phyloP scores from a whole-genome alignment of 2,797 vertebrate species.

The Pseudochaenichthys georgianus region DNA sequence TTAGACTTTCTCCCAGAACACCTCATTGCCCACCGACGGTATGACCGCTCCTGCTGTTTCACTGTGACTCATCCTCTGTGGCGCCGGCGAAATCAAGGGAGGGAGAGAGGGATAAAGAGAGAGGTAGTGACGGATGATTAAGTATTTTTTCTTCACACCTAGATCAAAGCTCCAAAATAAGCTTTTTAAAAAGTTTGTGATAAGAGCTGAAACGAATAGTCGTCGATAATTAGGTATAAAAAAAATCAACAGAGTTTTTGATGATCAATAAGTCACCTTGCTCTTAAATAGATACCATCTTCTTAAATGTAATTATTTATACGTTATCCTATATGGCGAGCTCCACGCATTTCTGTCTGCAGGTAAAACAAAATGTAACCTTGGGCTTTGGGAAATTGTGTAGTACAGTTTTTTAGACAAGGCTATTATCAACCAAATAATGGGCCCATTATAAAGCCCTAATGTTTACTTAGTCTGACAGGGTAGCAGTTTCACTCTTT shows the following conservation, averaged over 20 bases:
- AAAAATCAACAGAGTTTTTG: background rate
- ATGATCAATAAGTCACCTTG: constrained; percentile 3
- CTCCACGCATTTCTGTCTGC: constrained; percentile 41
- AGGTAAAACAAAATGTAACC: background rate
- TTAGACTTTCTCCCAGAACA: constrained; percentile 63
- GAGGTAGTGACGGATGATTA: background rate
- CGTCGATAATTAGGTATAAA: background rate
- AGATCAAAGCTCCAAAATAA: background rate
- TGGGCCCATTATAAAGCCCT: background rate
- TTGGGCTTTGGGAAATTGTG: no score
- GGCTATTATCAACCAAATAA: background rate
- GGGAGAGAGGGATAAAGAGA: constrained; percentile 16
- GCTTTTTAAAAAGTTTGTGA: background rate
- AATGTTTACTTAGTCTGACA: background rate
- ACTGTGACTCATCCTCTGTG: constrained; percentile 76
- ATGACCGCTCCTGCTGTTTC: constrained; percentile 66
- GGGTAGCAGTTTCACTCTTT: background rate
- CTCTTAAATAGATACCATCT: background rate
- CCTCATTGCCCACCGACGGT: constrained; percentile 65
- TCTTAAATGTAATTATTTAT: background rate
- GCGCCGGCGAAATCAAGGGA: constrained; percentile 51
- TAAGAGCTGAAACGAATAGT: background rate
- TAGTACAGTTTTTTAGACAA: no score
- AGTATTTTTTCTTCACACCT: background rate
- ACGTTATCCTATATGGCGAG: constrained; percentile 58